A percentile compares a stretch with the other conserved stretches of the same genome.
Evolutionary conservation across 2,797 vertebrate genomes (phyloP).

Genomic region (Ataeniobius toweri): DNA sequence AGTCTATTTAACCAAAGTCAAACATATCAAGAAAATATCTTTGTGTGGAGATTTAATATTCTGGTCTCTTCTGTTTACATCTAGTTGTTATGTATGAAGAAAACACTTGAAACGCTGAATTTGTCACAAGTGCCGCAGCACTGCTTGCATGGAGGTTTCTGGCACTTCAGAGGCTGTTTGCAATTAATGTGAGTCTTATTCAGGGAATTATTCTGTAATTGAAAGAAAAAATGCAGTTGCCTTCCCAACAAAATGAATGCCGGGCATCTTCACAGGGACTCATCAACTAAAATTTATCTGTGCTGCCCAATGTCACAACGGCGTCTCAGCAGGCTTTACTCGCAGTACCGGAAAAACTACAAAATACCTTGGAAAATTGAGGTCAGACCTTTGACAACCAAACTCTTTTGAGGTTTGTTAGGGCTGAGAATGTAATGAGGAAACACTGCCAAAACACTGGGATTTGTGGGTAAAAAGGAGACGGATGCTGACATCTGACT

Average conservation of each 20-base stretch:
- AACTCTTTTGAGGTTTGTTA: slow-evolving; percentile 40
- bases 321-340: slow-evolving; percentile 8
- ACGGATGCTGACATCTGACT: slow-evolving; percentile 44
- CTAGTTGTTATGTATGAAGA: slow-evolving; percentile 3
- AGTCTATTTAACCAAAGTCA: background rate
- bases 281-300: background rate
- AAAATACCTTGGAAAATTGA: slow-evolving; percentile 24
- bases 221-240: slow-evolving; percentile 7
- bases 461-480: slow-evolving; percentile 40
- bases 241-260: background rate
- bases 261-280: slow-evolving; percentile 4
- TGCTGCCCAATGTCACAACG: slow-evolving; percentile 5
- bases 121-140: background rate
- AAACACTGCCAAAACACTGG: slow-evolving; percentile 24
- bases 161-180: background rate
- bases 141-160: background rate
- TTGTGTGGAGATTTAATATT: background rate
- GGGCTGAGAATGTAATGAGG: slow-evolving; percentile 45
- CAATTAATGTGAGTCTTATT: background rate
- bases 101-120: slow-evolving; percentile 1
- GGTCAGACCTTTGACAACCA: slow-evolving; percentile 24
- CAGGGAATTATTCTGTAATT: slow-evolving; percentile 2
- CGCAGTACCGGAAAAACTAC: slow-evolving; percentile 2
- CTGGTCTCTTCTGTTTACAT: background rate
- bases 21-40: background rate